phyloP scores from a whole-genome alignment of 2,888 invertebrate species.

The Eristalinus aeneus region DNA sequence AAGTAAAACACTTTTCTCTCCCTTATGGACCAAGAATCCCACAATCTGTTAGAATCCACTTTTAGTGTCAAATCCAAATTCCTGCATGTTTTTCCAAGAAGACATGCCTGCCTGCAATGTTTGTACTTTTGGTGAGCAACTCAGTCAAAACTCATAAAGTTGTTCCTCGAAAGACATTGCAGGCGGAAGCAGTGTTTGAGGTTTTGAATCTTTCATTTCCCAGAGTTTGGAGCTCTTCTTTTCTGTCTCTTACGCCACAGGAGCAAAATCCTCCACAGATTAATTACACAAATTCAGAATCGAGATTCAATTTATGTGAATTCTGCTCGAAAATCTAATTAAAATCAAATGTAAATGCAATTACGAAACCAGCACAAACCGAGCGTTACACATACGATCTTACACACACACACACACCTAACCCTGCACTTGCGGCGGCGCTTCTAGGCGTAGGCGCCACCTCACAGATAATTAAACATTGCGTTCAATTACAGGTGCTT shows the following conservation, averaged over 20 bases:
- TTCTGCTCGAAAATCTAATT: constrained; percentile 37
- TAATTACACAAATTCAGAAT: constrained; percentile 2
- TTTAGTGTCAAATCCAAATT: not conserved
- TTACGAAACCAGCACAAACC: constrained; percentile 13
- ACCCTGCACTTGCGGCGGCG: not conserved
- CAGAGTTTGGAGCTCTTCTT: not conserved
- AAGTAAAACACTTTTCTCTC: too few relatives aligned
- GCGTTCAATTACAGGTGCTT: constrained; percentile 50
- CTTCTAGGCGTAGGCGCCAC: not conserved
- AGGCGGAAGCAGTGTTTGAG: not conserved
- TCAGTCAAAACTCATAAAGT: not conserved
- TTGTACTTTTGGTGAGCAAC: not conserved
- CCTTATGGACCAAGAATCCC: too few relatives aligned
- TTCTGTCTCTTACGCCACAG: not conserved
- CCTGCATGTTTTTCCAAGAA: not conserved
- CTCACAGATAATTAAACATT: constrained; percentile 38
- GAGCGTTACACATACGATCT: not conserved
- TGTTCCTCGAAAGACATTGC: not conserved
- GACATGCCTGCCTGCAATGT: not conserved
- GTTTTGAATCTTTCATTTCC: not conserved
- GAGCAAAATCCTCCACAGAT: not conserved
- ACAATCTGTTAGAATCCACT: not conserved
- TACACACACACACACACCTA: not conserved
- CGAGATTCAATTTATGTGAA: constrained; percentile 33
- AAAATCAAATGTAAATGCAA: constrained; percentile 45